Base-by-base conservation (phyloP, 2,113 vertebrate genomes). In the Lepidothrix coronata region DNA sequence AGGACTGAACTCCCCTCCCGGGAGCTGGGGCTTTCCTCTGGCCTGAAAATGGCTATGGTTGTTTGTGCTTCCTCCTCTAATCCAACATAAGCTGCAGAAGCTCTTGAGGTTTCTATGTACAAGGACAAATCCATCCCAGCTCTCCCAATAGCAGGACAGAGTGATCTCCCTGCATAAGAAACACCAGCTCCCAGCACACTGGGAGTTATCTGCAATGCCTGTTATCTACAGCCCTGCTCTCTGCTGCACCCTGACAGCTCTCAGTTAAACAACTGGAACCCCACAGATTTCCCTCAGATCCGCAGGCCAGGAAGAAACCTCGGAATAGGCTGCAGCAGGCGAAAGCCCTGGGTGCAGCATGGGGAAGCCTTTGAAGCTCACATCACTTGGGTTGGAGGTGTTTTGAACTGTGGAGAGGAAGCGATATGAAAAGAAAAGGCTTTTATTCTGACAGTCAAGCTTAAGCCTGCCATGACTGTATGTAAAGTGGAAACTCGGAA, bases 371-470 rank as follows among this genome's bases (percentile, higher is more conserved):
- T 95, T 96, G 91, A 97, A 96, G 88, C 52, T 93, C 54, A 88
- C 72, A 78, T 88, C 33, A 27, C 72, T 87, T 41, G 88, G 71
- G 90, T 6, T 94, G 85, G 87, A 95, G 85, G 76, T 81, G 92
- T 94, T 97, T 91, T 95, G 96, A 97, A 94, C 92, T 78, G 81
- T 0, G 0, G 76, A 68, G 41, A 85, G 54, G 63, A 66, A 93
- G 48, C 3, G 2, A 68, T 91, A 37, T 2, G 54, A 72, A 54
- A 91, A 92, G 87, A 95, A 91, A 96, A 94, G 82, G 90, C 90
- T 96, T 97, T 97, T 96, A 94, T 95, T 80, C 86, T 94, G 92
- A 91, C 91, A 95, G 85, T 88, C 82, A 84, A 91, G 81, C 95
- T 95, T 95, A 94, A 93, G 65, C 87, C 85, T 95, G 75, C 78